Percentiles rank a stretch among this genome's conserved stretches.
These are phyloP conservation scores for Myodes glareolus DNA, from an alignment of 2,113 vertebrate species.

Conservation along the genomic window DNA sequence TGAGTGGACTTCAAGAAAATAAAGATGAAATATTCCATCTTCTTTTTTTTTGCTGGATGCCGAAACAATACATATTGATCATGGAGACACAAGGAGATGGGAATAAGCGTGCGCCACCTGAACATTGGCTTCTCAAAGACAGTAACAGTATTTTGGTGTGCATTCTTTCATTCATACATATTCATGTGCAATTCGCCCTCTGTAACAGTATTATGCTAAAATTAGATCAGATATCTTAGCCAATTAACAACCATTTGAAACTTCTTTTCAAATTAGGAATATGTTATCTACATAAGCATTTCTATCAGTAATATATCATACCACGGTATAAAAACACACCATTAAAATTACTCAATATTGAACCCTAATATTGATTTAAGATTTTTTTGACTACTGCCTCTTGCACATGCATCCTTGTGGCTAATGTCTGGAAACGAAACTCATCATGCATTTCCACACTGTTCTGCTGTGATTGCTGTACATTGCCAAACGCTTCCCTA, in stretches of 20 bases:
- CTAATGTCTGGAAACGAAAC: neutral
- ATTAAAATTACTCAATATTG: neutral
- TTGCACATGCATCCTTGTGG: neutral
- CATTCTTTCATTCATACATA: neutral
- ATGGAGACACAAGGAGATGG: neutral
- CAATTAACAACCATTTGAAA: neutral
- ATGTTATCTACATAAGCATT: neutral
- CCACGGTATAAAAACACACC: neutral
- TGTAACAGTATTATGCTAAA: neutral
- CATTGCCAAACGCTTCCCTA: neutral
- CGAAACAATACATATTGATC: slow-evolving; percentile 4
- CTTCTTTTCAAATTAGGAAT: slow-evolving; percentile 34
- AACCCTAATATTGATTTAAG: neutral
- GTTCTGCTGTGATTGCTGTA: neutral
- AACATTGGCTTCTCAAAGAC: slow-evolving; percentile 12
- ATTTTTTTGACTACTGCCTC: slow-evolving; percentile 3
- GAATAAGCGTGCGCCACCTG: neutral
- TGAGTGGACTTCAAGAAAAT: neutral
- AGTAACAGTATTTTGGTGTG: slow-evolving; percentile 2
- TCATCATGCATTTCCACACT: neutral
- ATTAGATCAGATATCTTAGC: neutral
- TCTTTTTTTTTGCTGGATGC: neutral
- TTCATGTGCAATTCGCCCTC: neutral
- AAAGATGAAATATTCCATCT: neutral
- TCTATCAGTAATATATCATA: neutral